A percentile compares a stretch with the other conserved stretches of the same genome.
These are phyloP conservation scores for Rhinophrynus dorsalis DNA, from an alignment of 2,797 vertebrate genomes.

Conservation along the genomic window DNA sequence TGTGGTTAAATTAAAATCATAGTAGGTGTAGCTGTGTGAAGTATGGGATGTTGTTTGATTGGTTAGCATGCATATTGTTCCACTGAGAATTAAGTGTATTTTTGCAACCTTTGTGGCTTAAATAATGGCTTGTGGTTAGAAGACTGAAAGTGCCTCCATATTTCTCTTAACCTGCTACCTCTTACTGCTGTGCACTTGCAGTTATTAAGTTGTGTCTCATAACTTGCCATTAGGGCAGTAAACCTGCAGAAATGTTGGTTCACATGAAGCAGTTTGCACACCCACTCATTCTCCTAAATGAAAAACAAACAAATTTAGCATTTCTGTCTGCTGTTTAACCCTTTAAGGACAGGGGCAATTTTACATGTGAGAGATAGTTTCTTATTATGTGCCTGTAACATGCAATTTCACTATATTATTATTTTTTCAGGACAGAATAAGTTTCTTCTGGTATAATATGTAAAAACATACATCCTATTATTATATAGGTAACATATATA, in stretches of 20 bases:
- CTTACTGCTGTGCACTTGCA: background rate
- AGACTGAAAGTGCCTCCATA: constrained; percentile 16
- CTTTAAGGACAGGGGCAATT: too few species aligned
- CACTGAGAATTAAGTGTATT: constrained; percentile 59
- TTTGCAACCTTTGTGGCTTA: constrained; percentile 55
- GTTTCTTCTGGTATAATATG: too few species aligned
- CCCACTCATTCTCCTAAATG: constrained; percentile 10
- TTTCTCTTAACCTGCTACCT: constrained; percentile 4
- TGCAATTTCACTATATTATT: too few species aligned
- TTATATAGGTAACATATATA: too few species aligned
- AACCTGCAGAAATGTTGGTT: background rate
- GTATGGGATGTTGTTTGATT: constrained; percentile 44
- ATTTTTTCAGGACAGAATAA: too few species aligned
- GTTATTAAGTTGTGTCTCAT: background rate
- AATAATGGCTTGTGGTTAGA: constrained; percentile 50
- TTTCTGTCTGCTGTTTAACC: too few species aligned
- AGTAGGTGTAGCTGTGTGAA: constrained; percentile 40
- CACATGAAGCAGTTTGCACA: constrained; percentile 21
- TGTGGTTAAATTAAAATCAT: constrained; percentile 23
- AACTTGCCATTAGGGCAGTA: background rate
- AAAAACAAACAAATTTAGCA: too few species aligned
- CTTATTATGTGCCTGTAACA: too few species aligned
- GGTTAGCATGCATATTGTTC: constrained; percentile 54
- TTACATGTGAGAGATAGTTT: too few species aligned
- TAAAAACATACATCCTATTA: too few species aligned